Percentiles rank a stretch among this genome's conserved stretches.
These are phyloP conservation scores for Trachelus troglodyta DNA, from an alignment of 2,888 invertebrate genomes.

Conservation along the genomic window DNA sequence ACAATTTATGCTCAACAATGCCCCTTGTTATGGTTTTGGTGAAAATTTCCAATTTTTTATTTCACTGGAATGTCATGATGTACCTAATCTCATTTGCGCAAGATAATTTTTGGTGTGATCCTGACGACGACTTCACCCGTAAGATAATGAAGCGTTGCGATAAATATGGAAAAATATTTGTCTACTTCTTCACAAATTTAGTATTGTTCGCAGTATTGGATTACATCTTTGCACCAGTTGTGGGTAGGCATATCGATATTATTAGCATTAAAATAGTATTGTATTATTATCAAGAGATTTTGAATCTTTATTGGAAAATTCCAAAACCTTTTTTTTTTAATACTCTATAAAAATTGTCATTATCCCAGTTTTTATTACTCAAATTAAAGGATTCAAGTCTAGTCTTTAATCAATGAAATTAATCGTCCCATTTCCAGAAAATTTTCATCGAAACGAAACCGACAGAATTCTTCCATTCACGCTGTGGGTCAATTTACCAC, in stretches of 20 bases:
- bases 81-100: neutral
- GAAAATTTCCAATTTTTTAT: neutral
- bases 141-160: neutral
- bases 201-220: slow-evolving; percentile 27
- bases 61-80: neutral
- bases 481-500: slow-evolving; percentile 36
- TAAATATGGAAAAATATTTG: slow-evolving; percentile 16
- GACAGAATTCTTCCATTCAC: slow-evolving; percentile 42
- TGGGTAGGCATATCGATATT: slow-evolving; percentile 27
- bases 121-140: neutral
- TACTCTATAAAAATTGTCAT: too few relatives aligned
- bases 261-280: too few relatives aligned
- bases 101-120: neutral
- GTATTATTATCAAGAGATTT: too few relatives aligned
- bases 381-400: too few relatives aligned
- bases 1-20: neutral
- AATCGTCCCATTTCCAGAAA: slow-evolving; percentile 26
- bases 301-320: neutral
- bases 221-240: slow-evolving; percentile 35
- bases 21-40: neutral
- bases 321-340: neutral
- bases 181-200: slow-evolving; percentile 31
- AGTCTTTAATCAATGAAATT: too few relatives aligned
- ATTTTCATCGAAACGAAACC: slow-evolving; percentile 31
- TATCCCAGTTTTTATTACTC: too few relatives aligned